Evolutionary conservation across 2,113 vertebrate species (phyloP).

Genomic region (Daboia siamensis): DNA sequence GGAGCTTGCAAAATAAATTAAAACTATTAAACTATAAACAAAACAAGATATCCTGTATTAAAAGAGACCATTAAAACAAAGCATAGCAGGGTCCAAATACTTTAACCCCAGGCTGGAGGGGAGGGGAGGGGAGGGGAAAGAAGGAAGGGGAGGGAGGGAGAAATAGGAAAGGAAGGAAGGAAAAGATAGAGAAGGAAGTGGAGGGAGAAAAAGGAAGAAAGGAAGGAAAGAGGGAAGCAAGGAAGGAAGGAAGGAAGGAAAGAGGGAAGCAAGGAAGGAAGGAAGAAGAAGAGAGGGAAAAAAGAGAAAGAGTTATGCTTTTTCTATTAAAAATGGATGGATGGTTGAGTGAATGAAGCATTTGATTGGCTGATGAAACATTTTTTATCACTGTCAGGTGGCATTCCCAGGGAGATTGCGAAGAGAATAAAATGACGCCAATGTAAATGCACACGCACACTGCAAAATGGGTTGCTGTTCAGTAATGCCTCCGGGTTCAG

Average conservation of each 20-base stretch:
- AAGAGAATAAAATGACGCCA: not conserved
- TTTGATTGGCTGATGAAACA: not conserved
- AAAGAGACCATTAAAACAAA: not conserved
- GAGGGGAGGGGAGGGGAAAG: not conserved
- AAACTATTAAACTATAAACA: not conserved
- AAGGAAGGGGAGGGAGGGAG: no score
- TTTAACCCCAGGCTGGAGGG: not conserved
- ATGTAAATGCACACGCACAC: not conserved
- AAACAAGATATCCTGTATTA: not conserved
- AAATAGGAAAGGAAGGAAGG: no score
- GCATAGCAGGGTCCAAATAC: not conserved
- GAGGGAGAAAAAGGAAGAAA: no score
- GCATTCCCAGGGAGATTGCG: not conserved
- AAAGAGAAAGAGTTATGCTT: not conserved
- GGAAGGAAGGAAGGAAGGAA: no score
- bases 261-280: not conserved
- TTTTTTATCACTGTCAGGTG: not conserved
- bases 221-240: not conserved
- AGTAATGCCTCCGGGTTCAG: not conserved
- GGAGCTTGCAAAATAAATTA: not conserved
- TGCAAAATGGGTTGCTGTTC: not conserved
- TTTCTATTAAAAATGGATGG: not conserved
- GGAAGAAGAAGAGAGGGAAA: not conserved
- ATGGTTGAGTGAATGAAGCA: not conserved
- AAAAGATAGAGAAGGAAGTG: no score